Conservation (phyloP, 2,888 invertebrate genomes). For the Habrosyne pyritoides region DNA sequence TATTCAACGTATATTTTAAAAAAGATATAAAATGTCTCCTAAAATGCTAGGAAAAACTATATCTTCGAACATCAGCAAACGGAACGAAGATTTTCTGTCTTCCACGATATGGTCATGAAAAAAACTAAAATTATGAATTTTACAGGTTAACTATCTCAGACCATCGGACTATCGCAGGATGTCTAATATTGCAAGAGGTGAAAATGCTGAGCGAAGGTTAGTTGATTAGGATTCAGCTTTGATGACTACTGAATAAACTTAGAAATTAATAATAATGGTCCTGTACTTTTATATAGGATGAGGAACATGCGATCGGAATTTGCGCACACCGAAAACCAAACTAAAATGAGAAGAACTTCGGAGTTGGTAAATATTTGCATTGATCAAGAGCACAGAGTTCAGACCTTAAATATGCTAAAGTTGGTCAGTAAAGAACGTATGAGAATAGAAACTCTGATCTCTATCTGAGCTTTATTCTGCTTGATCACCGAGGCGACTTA, state of each 20-base stretch:
- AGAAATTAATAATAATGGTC: neutral
- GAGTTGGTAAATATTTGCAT: slow-evolving; percentile 17
- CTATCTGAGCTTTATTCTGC: no score
- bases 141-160: slow-evolving; percentile 71
- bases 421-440: no score
- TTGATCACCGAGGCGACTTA: no score
- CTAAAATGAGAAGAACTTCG: slow-evolving; percentile 9
- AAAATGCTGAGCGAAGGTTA: slow-evolving; percentile 75
- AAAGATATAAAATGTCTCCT: no score
- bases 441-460: no score
- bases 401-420: no score
- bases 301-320: slow-evolving; percentile 58
- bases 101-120: no score
- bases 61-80: no score
- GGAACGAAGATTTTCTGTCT: no score
- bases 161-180: slow-evolving; percentile 85
- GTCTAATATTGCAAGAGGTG: slow-evolving; percentile 77
- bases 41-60: no score
- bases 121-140: slow-evolving; percentile 6
- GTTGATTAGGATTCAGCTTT: neutral
- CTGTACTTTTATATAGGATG: slow-evolving; percentile 48
- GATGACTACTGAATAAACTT: neutral
- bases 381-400: slow-evolving; percentile 12
- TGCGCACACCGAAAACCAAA: neutral
- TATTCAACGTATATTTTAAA: no score